Evolutionary conservation across 2,113 vertebrate species (phyloP).

Genomic region (Pachypanchax playfairii): DNA sequence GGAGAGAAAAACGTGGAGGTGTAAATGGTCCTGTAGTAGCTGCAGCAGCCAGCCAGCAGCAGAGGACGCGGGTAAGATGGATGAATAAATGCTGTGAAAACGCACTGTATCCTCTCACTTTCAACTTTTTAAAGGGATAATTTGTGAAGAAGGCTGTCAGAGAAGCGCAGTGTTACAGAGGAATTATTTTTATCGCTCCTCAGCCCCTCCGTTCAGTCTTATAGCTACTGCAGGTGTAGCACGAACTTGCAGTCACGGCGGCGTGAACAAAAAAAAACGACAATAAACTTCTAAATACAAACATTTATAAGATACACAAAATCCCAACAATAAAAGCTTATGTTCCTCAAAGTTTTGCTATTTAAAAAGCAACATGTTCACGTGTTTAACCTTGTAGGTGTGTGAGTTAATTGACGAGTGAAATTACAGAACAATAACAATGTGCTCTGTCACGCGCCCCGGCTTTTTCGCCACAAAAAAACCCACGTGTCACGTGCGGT

Average conservation of each 20-base stretch:
- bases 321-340: too few species aligned
- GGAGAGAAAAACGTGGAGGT: slow-evolving; percentile 36
- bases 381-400: slow-evolving; percentile 56
- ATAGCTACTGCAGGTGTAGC: slow-evolving; percentile 36
- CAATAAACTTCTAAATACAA: not conserved
- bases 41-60: slow-evolving; percentile 37
- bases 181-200: slow-evolving; percentile 27
- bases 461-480: not conserved
- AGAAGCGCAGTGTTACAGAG: not conserved
- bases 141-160: not conserved
- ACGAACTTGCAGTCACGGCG: slow-evolving; percentile 29
- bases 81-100: slow-evolving; percentile 8
- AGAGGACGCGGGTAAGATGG: slow-evolving; percentile 20
- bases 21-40: slow-evolving; percentile 40
- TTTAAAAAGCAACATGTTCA: slow-evolving; percentile 4
- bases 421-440: slow-evolving; percentile 40
- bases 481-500: slow-evolving; percentile 31
- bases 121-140: slow-evolving; percentile 10
- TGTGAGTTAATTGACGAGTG: slow-evolving; percentile 43
- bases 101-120: not conserved
- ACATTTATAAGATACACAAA: not conserved
- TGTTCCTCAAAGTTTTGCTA: slow-evolving; percentile 41
- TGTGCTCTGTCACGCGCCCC: slow-evolving; percentile 37
- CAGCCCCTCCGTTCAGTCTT: slow-evolving; percentile 26
- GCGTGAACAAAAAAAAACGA: not conserved